Conservation (phyloP, 1,140 invertebrate species). For the Andrena cerasifolii region DNA sequence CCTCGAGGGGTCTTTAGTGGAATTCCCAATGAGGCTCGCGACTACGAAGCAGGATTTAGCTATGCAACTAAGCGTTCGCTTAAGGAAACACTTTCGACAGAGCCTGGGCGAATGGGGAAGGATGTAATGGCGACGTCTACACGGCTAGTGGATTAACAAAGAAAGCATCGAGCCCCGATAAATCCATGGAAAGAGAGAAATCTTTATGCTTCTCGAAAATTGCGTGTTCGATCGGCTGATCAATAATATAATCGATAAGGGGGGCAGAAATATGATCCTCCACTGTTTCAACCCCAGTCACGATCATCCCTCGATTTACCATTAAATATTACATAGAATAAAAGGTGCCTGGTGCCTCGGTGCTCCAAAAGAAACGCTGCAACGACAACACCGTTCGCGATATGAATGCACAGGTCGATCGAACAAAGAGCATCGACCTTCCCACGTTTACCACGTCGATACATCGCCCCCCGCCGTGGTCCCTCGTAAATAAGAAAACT, state of each 20-base stretch:
- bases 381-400: not conserved
- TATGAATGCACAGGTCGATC: not conserved
- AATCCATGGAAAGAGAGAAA: conserved; percentile 22
- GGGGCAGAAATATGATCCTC: too few species aligned
- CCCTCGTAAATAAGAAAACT: conserved; percentile 32
- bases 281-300: too few species aligned
- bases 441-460: not conserved
- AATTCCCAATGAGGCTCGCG: conserved; percentile 56
- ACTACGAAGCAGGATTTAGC: conserved; percentile 55
- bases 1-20: conserved; percentile 28
- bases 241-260: too few species aligned
- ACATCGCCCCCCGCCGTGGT: not conserved
- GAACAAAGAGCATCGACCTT: not conserved
- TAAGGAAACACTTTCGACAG: conserved; percentile 53
- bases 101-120: conserved; percentile 4
- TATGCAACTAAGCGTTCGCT: conserved; percentile 57
- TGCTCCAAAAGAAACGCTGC: not conserved
- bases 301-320: too few species aligned
- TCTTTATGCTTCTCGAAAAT: too few species aligned
- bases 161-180: conserved; percentile 20
- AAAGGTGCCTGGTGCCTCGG: not conserved
- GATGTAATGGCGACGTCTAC: conserved; percentile 26
- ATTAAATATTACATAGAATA: not conserved
- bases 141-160: conserved; percentile 40
- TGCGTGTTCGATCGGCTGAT: too few species aligned